Conservation (phyloP, 2,888 invertebrate genomes). For the Heliconius ismenius region DNA sequence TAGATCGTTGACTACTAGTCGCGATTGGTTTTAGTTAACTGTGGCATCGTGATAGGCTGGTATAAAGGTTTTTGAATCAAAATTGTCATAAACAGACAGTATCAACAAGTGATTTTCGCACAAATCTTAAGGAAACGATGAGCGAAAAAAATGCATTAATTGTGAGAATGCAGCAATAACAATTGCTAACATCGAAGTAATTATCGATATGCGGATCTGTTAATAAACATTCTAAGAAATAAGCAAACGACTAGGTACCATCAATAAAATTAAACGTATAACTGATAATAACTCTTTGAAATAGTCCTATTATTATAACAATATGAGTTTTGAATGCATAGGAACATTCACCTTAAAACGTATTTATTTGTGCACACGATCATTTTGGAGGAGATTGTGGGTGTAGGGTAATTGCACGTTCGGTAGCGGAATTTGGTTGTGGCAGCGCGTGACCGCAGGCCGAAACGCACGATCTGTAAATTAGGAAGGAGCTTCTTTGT, state of each 20-base stretch:
- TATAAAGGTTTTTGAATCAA: not conserved
- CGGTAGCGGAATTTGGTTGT: constrained; percentile 67
- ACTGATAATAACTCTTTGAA: not conserved
- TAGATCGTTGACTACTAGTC: constrained; percentile 20
- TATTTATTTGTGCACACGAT: constrained; percentile 31
- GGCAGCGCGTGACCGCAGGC: constrained; percentile 71
- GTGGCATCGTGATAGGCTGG: not conserved
- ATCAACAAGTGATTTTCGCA: not conserved
- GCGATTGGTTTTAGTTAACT: constrained; percentile 1
- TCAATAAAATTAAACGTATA: not conserved
- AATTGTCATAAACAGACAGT: not conserved
- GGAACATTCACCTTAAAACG: constrained; percentile 37
- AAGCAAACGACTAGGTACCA: not conserved
- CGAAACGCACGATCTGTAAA: constrained; percentile 72
- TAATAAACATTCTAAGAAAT: constrained; percentile 16
- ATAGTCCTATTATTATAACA: not conserved
- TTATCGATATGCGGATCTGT: constrained; percentile 35
- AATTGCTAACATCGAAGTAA: constrained; percentile 34
- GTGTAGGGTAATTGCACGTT: constrained; percentile 51
- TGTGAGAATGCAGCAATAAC: constrained; percentile 29
- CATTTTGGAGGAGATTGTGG: constrained; percentile 40
- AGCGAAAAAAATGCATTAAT: constrained; percentile 24
- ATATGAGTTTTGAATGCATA: constrained; percentile 21
- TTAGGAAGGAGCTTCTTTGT: constrained; percentile 69
- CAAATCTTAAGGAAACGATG: not conserved